Evolutionary conservation across 2,797 vertebrate genomes (phyloP).

Genomic region (Knipowitschia caucasica): DNA sequence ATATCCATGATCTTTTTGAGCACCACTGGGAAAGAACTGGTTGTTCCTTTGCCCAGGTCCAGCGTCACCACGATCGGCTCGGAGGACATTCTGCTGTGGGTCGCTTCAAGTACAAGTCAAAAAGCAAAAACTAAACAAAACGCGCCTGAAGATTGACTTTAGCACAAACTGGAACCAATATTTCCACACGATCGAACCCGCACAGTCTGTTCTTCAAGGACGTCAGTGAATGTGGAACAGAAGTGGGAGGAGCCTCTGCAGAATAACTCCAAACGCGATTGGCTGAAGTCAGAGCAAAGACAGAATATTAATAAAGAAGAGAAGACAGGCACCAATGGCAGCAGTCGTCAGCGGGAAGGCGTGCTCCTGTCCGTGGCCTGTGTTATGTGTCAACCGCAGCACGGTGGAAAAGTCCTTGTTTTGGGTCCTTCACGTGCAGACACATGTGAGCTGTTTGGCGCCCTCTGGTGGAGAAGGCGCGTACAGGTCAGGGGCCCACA

Average conservation of each 20-base stretch:
- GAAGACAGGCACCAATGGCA: constrained; percentile 12
- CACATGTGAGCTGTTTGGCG: too few relatives aligned
- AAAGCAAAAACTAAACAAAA: not conserved
- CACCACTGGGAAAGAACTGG: constrained; percentile 80
- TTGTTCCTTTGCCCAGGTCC: constrained; percentile 28
- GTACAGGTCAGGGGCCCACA: too few relatives aligned
- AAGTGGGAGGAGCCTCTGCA: not conserved
- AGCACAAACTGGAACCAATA: too few relatives aligned
- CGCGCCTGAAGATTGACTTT: fast-evolving
- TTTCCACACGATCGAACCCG: fast-evolving
- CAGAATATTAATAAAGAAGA: constrained; percentile 43
- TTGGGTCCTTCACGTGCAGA: too few relatives aligned
- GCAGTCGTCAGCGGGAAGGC: fast-evolving
- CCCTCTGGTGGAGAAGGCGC: too few relatives aligned
- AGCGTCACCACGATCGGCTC: constrained; percentile 40
- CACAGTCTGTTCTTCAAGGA: fast-evolving
- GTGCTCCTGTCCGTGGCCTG: too few relatives aligned
- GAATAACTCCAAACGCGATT: constrained; percentile 13
- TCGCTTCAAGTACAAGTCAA: not conserved
- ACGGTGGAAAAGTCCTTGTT: too few relatives aligned
- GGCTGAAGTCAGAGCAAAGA: not conserved
- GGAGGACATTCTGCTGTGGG: constrained; percentile 56
- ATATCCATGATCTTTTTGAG: constrained; percentile 92
- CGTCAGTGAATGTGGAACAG: too few relatives aligned
- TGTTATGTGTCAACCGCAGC: too few relatives aligned